Evolutionary conservation across 2,888 invertebrate species (phyloP).

Genomic region (Napeogenes sylphis): DNA sequence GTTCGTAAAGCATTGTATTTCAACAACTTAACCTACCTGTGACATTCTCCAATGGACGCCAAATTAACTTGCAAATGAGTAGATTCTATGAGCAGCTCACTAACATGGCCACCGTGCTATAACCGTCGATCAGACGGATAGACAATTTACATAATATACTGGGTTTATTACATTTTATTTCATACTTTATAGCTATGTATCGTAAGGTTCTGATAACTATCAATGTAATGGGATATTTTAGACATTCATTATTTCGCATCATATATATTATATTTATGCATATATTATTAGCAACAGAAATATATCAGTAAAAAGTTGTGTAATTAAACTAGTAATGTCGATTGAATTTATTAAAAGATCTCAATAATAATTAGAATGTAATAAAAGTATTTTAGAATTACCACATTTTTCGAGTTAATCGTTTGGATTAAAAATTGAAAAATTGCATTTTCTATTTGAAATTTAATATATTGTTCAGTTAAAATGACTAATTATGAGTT

Average conservation of each 20-base stretch:
- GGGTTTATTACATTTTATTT: background rate
- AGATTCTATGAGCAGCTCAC: constrained; percentile 8
- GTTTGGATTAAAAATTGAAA: too few relatives aligned
- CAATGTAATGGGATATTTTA: background rate
- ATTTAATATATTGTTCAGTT: too few relatives aligned
- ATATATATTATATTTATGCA: too few relatives aligned
- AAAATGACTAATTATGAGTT: too few relatives aligned
- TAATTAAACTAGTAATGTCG: too few relatives aligned
- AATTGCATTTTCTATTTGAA: too few relatives aligned
- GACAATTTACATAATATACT: background rate
- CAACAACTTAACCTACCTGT: constrained; percentile 4
- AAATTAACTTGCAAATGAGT: constrained; percentile 27
- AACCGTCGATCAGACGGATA: constrained; percentile 16
- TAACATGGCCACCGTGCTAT: constrained; percentile 11
- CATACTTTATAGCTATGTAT: background rate
- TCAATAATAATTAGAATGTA: too few relatives aligned
- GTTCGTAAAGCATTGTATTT: background rate
- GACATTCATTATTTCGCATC: background rate
- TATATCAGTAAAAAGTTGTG: too few relatives aligned
- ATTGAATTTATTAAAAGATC: too few relatives aligned
- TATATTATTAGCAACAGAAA: too few relatives aligned
- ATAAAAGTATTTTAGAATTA: too few relatives aligned
- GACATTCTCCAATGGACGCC: constrained; percentile 9
- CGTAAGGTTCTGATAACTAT: constrained; percentile 1
- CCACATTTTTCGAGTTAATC: too few relatives aligned